Percentiles rank a stretch among this genome's conserved stretches.
Evolutionary conservation across 2,888 invertebrate genomes (phyloP).

Genomic region (Drosophila recens): DNA sequence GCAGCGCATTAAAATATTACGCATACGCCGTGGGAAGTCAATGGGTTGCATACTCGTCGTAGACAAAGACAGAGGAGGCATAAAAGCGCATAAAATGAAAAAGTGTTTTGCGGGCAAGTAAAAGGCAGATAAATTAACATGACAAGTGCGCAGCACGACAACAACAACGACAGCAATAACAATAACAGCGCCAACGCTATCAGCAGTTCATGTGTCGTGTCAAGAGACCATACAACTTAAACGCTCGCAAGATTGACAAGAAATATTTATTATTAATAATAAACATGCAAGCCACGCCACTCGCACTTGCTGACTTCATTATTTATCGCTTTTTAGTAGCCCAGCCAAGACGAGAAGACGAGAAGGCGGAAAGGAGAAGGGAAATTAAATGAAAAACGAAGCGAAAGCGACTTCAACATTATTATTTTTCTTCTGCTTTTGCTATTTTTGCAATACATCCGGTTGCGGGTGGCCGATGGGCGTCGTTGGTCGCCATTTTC

Average conservation of each 20-base stretch:
- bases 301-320: conserved; percentile 79
- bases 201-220: conserved; percentile 60
- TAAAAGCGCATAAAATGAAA: conserved; percentile 7
- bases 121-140: conserved; percentile 69
- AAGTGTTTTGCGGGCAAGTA: conserved; percentile 20
- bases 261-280: conserved; percentile 80
- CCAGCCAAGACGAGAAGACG: conserved; percentile 12
- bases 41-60: conserved; percentile 3
- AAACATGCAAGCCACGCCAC: conserved; percentile 77
- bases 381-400: conserved; percentile 47
- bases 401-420: conserved; percentile 9
- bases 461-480: conserved; percentile 29
- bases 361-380: not conserved
- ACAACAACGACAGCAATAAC: conserved; percentile 16
- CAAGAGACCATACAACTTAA: conserved; percentile 66
- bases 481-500: conserved; percentile 28
- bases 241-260: conserved; percentile 70
- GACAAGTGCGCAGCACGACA: conserved; percentile 58
- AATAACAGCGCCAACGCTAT: conserved; percentile 29
- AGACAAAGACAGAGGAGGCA: not conserved
- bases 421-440: conserved; percentile 9
- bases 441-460: conserved; percentile 51
- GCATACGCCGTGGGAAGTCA: conserved; percentile 52
- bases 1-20: conserved; percentile 69
- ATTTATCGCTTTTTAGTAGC: conserved; percentile 73